Evolutionary conservation across 2,888 invertebrate genomes (phyloP).

Genomic region (Brachylomia viminalis): DNA sequence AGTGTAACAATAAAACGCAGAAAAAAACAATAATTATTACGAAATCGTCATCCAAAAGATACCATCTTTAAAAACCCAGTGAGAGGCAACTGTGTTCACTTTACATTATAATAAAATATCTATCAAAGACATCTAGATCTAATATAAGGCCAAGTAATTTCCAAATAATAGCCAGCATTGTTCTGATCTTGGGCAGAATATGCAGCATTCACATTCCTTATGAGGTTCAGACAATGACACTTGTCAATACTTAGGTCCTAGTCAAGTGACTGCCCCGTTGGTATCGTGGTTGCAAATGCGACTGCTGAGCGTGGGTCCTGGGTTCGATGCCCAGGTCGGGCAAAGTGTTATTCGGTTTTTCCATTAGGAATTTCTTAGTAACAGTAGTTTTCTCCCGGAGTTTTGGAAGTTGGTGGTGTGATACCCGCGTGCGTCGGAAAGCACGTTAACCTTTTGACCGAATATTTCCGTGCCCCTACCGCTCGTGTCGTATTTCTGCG

Average conservation of each 20-base stretch:
- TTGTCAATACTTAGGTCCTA: not conserved
- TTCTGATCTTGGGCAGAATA: constrained; percentile 47
- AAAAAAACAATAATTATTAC: constrained; percentile 3
- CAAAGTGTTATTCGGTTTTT: no score
- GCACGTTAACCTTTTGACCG: no score
- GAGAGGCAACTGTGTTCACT: constrained; percentile 33
- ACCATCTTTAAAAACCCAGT: constrained; percentile 10
- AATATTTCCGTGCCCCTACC: no score
- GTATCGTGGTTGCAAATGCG: no score
- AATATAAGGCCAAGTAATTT: constrained; percentile 49
- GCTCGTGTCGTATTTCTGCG: no score
- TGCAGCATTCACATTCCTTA: constrained; percentile 51
- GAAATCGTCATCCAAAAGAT: constrained; percentile 5
- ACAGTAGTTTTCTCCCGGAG: no score
- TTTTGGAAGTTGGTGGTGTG: no score
- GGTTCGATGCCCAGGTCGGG: no score
- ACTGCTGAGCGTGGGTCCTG: no score
- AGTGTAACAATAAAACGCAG: not conserved
- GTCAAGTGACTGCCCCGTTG: not conserved
- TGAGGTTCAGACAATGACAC: constrained; percentile 46
- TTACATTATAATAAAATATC: constrained; percentile 21
- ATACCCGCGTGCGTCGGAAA: no score
- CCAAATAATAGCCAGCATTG: constrained; percentile 63
- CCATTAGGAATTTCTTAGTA: no score
- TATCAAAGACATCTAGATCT: constrained; percentile 18